phyloP scores from a whole-genome alignment of 2,888 invertebrate genomes.

The Hypolimnas misippus region DNA sequence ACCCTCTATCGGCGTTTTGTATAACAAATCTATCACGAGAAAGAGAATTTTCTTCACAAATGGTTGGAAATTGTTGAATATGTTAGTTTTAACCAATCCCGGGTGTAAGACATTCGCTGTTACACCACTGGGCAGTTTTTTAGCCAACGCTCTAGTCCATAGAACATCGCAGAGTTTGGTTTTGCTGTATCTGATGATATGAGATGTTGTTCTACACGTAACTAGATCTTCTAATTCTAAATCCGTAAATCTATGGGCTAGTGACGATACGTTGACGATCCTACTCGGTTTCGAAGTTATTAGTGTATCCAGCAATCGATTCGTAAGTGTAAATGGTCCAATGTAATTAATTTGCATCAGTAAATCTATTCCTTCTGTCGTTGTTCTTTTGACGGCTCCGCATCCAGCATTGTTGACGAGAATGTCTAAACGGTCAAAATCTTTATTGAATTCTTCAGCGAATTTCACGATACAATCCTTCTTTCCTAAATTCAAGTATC shows the following conservation, averaged over 20 bases:
- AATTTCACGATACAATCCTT: conserved; percentile 83
- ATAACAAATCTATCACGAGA: conserved; percentile 84
- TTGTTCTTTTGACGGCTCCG: conserved; percentile 56
- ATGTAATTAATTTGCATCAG: conserved; percentile 88
- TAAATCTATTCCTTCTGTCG: conserved; percentile 84
- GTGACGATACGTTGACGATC: conserved; percentile 73
- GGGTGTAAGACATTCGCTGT: conserved; percentile 93
- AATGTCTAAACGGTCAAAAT: conserved; percentile 81
- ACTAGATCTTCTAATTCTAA: conserved; percentile 65
- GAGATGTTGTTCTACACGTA: conserved; percentile 13
- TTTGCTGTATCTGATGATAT: conserved; percentile 60
- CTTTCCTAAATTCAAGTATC: conserved; percentile 76
- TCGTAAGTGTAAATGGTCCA: conserved; percentile 89
- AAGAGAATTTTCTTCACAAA: conserved; percentile 72
- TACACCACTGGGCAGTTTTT: conserved; percentile 78
- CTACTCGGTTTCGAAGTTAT: conserved; percentile 68
- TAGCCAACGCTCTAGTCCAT: conserved; percentile 70
- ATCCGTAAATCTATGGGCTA: conserved; percentile 67
- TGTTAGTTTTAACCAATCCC: conserved; percentile 91
- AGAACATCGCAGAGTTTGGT: conserved; percentile 72
- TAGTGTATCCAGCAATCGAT: conserved; percentile 82
- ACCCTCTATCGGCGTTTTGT: conserved; percentile 89
- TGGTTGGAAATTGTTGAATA: conserved; percentile 86
- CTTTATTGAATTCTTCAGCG: conserved; percentile 82
- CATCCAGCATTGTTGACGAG: conserved; percentile 87